Base-by-base conservation (phyloP, 92 coral and sea anemone genomes). In the Pocillopora grandis region DNA sequence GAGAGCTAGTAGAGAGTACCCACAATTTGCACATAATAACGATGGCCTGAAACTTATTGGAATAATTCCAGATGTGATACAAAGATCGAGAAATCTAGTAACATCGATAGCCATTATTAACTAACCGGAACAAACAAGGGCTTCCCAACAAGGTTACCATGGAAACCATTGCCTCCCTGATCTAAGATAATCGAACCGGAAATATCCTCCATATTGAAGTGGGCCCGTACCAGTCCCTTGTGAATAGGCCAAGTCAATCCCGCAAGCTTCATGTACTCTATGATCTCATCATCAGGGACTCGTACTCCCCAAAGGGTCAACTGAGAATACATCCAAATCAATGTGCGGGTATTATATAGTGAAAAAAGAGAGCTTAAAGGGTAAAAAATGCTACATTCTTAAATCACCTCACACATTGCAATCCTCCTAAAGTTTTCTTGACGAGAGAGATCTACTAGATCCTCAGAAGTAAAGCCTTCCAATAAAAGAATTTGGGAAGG, bases 181-280 rank as follows among this genome's bases (percentile, higher is more conserved):
- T 94, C 98, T 52, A 69, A 79, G 64, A 96, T 72, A 33, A 82
- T 77, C 12, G 95, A 69, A 2, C 87, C 92, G 23, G 89, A 76
- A 31, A 77, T 86, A 6, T 82, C 89, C 83, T 95, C 98, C 98
- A 96, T 96, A 85, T 92, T 90, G 63, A 80, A 96, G 71, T 96
- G 98, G 14, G 98, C 98, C n/a, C 94, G 92, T 1, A 96, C 98
- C 65, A 96, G 91, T 52, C 92, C 90, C 84, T 96, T 96, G 81
- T 94, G 96, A 62, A 94, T 96, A 58, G 98, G 98, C 98, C 98
- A 92, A 33, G 98, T 88, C 71, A 96, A 90, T 21, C 98, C 98
- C 0, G 98, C 95, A 59, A 96, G 76, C 80, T 94, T 92, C 95
- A 95, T 89, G 88, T 94, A 96, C 70, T 89, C 88, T 56, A 82